Conservation (phyloP, 2,888 invertebrate species). For the Drosophila neonasuta region DNA sequence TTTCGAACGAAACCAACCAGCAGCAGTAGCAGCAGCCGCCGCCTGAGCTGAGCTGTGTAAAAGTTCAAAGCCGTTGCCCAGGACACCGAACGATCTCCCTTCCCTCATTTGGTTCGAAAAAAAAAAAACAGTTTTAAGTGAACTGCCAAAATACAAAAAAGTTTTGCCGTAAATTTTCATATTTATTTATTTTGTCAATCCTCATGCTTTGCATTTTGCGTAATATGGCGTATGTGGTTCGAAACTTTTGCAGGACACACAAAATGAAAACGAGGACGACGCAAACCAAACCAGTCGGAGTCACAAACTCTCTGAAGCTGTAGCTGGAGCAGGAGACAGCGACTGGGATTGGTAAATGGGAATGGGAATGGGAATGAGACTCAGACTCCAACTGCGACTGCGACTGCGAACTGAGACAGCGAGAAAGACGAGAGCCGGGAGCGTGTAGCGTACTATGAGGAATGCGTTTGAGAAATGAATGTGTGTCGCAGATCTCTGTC, state of each 20-base stretch:
- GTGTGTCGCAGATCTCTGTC: slow-evolving; percentile 61
- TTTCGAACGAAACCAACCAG: slow-evolving; percentile 38
- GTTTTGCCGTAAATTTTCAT: slow-evolving; percentile 76
- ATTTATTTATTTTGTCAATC: slow-evolving; percentile 79
- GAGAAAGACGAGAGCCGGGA: slow-evolving; percentile 17
- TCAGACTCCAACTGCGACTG: neutral
- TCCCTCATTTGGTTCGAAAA: neutral
- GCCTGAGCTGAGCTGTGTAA: slow-evolving; percentile 17
- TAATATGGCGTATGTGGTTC: slow-evolving; percentile 62
- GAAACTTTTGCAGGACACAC: slow-evolving; percentile 54
- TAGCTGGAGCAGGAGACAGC: neutral
- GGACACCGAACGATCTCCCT: slow-evolving; percentile 23
- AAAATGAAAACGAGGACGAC: slow-evolving; percentile 29
- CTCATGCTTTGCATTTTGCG: slow-evolving; percentile 65
- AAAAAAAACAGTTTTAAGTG: slow-evolving; percentile 58
- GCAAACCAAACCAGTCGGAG: neutral
- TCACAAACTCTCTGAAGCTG: neutral
- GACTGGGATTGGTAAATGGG: neutral
- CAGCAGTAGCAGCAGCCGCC: neutral
- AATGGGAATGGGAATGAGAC: neutral
- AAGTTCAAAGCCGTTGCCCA: slow-evolving; percentile 68
- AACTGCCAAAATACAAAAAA: slow-evolving; percentile 67
- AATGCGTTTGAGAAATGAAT: slow-evolving; percentile 63
- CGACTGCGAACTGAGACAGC: slow-evolving; percentile 5
- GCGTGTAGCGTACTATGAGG: slow-evolving; percentile 41